Evolutionary conservation across 2,888 invertebrate genomes (phyloP), one percentile per base, ranked within the genome.

Genomic region (Criorhina ranunculi): DNA sequence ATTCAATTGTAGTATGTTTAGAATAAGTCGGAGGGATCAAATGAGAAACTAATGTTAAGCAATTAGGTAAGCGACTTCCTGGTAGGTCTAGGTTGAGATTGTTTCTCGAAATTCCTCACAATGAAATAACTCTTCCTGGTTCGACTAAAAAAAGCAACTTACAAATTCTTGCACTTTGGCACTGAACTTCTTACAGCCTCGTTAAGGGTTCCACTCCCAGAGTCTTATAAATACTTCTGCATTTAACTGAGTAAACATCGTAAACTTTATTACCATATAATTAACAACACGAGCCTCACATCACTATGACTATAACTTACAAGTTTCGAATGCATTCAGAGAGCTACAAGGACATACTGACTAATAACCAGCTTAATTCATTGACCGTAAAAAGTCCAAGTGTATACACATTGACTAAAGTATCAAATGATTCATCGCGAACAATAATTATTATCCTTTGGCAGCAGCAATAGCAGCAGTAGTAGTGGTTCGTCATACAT

Each of bases 361-460:
- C 83, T 83, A 83, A 83, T 83, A 83, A 62, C 49, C 62, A 57
- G 57, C 57, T 57, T 83, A 83, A 83, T 79, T 83, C 83, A 83
- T 83, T 79, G 83, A 57, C 73, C 83, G 51, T 83, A 75, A 70
- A 83, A 75, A 69, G 67, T 64, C 57, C 49, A 78, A 73, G 0
- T 17, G 11, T 44, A 6, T 53, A 29, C 17, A 72, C 66, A 75
- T 64, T 70, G 82, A 78, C 60, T 72, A 66, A 83, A 83, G 46
- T 73, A 67, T 53, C 35, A 64, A 46, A 78, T 83, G 83, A 83
- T 69, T 83, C 83, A 79, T 8, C 73, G 51, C 19, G 17, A 57
- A 49, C 57, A 79, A 75, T 69, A 76, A 80, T 75, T 57, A 80
- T 75, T 57, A 60, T 83, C 83, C 83, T 83, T 79, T 79, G 55